phyloP scores from a whole-genome alignment of 2,888 invertebrate genomes.

The Torymus texanus region DNA sequence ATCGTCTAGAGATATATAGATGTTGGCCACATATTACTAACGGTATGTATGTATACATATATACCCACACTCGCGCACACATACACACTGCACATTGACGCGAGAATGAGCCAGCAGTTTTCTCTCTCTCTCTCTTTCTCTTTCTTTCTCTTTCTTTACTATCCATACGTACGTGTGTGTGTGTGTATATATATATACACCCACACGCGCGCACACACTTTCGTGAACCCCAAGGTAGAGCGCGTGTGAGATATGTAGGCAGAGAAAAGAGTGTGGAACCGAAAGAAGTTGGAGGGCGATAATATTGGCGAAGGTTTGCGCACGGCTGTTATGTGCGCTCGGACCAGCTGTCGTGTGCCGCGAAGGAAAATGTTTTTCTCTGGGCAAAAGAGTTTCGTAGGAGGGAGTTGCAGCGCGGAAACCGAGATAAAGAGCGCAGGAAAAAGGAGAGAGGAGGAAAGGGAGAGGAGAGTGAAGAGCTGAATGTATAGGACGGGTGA shows the following conservation, averaged over 20 bases:
- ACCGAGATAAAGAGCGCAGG: background rate
- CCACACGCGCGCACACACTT: background rate
- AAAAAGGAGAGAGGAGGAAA: constrained; percentile 3
- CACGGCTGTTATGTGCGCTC: constrained; percentile 29
- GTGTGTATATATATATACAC: background rate
- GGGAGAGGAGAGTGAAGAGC: constrained; percentile 2
- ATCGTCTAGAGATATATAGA: background rate
- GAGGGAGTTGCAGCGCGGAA: background rate
- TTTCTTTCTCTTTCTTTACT: too few relatives aligned
- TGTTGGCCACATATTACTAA: too few relatives aligned
- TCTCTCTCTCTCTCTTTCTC: too few relatives aligned
- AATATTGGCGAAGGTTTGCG: constrained; percentile 47
- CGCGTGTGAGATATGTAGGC: background rate
- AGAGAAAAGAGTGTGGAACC: constrained; percentile 14
- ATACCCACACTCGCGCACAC: too few relatives aligned
- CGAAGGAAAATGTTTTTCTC: constrained; percentile 39
- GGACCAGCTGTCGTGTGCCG: constrained; percentile 34
- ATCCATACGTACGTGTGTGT: too few relatives aligned
- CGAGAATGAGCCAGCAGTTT: too few relatives aligned
- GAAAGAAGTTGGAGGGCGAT: constrained; percentile 36
- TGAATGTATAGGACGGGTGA: constrained; percentile 45
- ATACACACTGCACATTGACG: too few relatives aligned
- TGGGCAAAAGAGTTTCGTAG: constrained; percentile 12
- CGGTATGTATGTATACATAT: too few relatives aligned
- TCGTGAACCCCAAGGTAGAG: background rate